Conservation (phyloP, 2,797 vertebrate genomes). For the Apogon talboti region DNA sequence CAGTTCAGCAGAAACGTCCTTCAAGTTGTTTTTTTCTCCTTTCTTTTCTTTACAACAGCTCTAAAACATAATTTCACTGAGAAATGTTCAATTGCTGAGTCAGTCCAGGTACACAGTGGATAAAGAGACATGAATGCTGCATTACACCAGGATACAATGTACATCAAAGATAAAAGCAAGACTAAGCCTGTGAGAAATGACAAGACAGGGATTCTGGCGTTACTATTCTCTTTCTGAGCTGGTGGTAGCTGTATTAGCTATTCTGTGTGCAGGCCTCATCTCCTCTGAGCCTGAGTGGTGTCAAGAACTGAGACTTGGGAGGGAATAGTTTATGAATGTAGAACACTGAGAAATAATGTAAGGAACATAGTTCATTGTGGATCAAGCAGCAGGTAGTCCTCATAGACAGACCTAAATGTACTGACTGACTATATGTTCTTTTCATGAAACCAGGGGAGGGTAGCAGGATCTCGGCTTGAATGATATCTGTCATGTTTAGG, state of each 20-base stretch:
- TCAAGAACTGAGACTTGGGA: slow-evolving; percentile 47
- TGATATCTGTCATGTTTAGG: too few relatives aligned
- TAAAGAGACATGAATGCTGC: slow-evolving; percentile 64
- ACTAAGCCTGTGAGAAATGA: slow-evolving; percentile 68
- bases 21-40: slow-evolving; percentile 14
- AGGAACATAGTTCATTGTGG: slow-evolving; percentile 27
- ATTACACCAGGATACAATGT: slow-evolving; percentile 57
- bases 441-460: too few relatives aligned
- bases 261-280: slow-evolving; percentile 64
- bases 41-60: slow-evolving; percentile 5
- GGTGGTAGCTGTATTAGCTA: slow-evolving; percentile 54
- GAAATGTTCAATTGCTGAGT: slow-evolving; percentile 57
- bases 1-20: slow-evolving; percentile 6
- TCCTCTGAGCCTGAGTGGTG: slow-evolving; percentile 49
- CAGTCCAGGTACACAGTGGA: slow-evolving; percentile 57
- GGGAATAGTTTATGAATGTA: slow-evolving; percentile 54
- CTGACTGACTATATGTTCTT: not conserved
- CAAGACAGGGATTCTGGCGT: slow-evolving; percentile 60
- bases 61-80: slow-evolving; percentile 27
- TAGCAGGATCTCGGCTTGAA: too few relatives aligned
- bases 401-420: not conserved
- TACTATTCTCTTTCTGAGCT: slow-evolving; percentile 44
- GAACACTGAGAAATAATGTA: slow-evolving; percentile 39
- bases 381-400: slow-evolving; percentile 37
- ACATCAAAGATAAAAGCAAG: slow-evolving; percentile 65